phyloP scores from a whole-genome alignment of 2,888 invertebrate species.

The Campoletis raptor region DNA sequence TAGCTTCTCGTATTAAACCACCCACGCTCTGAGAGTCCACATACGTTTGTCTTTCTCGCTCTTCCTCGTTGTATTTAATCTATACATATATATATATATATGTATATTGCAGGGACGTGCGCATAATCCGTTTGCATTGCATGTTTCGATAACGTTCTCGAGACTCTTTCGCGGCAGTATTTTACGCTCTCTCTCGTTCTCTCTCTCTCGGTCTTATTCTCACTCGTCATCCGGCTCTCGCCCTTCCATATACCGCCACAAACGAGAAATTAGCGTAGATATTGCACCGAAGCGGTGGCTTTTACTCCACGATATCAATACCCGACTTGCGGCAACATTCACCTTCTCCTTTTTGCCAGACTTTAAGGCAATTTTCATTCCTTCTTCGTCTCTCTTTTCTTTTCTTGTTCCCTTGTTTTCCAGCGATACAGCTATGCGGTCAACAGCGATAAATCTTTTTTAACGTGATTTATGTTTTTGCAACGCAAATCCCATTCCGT shows the following conservation, averaged over 20 bases:
- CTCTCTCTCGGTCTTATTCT: conserved; percentile 69
- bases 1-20: conserved; percentile 50
- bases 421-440: conserved; percentile 5
- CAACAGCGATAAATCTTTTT: conserved; percentile 20
- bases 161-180: conserved; percentile 75
- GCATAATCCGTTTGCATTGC: conserved; percentile 80
- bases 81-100: conserved; percentile 22
- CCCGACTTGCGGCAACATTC: conserved; percentile 25
- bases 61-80: conserved; percentile 40
- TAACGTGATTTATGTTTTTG: conserved; percentile 11
- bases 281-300: conserved; percentile 53
- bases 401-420: not conserved
- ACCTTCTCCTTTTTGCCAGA: conserved; percentile 19
- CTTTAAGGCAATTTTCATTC: conserved; percentile 29
- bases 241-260: conserved; percentile 21
- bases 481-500: not conserved
- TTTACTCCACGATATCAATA: conserved; percentile 61
- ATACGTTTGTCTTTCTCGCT: conserved; percentile 52
- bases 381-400: not conserved
- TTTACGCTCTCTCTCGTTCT: conserved; percentile 79
- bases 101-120: conserved; percentile 57
- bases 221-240: conserved; percentile 41
- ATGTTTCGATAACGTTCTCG: conserved; percentile 82
- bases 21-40: conserved; percentile 49
- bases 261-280: conserved; percentile 63